phyloP scores from a whole-genome alignment of 2,797 vertebrate species.

The Trematomus bernacchii region DNA sequence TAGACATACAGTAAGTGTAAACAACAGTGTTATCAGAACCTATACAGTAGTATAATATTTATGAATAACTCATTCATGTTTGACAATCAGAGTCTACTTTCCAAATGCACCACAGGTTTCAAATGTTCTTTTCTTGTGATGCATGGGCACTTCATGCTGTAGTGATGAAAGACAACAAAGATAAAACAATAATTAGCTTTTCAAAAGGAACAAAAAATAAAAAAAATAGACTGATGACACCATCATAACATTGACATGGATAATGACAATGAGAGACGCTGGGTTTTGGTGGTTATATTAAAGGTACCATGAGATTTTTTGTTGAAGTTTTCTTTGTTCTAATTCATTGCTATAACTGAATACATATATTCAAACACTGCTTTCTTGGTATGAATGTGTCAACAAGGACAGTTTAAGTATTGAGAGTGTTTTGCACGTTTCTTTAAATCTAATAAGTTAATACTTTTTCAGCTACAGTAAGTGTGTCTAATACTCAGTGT shows the following conservation, averaged over 20 bases:
- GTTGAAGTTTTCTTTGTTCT: background rate
- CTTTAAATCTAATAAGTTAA: too few relatives aligned
- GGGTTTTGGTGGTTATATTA: background rate
- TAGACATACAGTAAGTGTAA: too few relatives aligned
- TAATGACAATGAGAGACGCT: background rate
- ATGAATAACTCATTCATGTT: too few relatives aligned
- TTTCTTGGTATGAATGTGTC: too few relatives aligned
- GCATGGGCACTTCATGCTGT: conserved; percentile 19
- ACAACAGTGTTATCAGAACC: too few relatives aligned
- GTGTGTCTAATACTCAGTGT: conserved; percentile 86
- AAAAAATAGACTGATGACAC: background rate
- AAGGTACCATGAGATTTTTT: background rate
- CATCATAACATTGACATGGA: background rate
- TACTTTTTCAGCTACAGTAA: conserved; percentile 67
- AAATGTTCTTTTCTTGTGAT: background rate
- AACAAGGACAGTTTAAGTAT: too few relatives aligned
- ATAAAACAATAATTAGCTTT: background rate
- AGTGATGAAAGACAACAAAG: conserved; percentile 11
- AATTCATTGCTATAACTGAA: background rate
- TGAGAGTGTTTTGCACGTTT: too few relatives aligned
- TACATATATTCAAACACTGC: too few relatives aligned
- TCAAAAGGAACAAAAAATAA: background rate
- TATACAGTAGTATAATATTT: too few relatives aligned
- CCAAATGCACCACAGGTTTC: background rate
- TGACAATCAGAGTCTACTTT: conserved; percentile 19